Conservation (phyloP, 2,113 vertebrate species). For the Peucedramus taeniatus region DNA sequence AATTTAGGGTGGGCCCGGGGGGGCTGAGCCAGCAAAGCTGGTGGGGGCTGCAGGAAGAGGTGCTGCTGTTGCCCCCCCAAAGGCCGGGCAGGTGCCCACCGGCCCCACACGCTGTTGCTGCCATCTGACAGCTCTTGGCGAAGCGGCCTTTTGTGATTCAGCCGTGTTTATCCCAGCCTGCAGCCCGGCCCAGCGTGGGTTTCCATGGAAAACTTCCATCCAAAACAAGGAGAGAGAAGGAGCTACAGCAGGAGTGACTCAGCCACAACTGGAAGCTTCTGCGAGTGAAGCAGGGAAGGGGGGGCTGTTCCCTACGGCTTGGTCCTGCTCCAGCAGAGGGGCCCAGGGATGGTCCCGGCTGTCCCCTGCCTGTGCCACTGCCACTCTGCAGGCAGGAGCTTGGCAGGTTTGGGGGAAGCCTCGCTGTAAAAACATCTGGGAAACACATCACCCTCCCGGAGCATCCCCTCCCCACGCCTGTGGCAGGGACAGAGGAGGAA, state of each 20-base stretch:
- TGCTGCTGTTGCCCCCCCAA: not conserved
- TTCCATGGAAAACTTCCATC: constrained; percentile 73
- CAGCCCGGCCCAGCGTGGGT: constrained; percentile 62
- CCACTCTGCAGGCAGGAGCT: not conserved
- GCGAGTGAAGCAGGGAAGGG: not conserved
- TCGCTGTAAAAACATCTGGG: not conserved
- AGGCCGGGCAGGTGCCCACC: not conserved
- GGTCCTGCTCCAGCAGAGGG: not conserved
- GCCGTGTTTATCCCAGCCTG: constrained; percentile 64
- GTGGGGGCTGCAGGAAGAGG: not conserved
- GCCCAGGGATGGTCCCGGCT: not conserved
- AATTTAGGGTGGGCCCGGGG: not conserved
- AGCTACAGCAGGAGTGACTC: constrained; percentile 66
- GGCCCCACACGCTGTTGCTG: not conserved
- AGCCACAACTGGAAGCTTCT: constrained; percentile 64
- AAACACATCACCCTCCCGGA: fast-evolving
- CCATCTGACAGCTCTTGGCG: constrained; percentile 54
- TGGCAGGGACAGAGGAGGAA: not conserved
- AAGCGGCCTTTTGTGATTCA: constrained; percentile 55
- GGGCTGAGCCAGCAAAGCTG: not conserved
- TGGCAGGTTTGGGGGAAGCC: not conserved
- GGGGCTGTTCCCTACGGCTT: not conserved
- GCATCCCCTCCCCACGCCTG: not conserved
- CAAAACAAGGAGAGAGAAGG: constrained; percentile 67
- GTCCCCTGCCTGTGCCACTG: not conserved